Evolutionary conservation across 2,113 vertebrate species (phyloP).

Genomic region (Hiodon tergisus): DNA sequence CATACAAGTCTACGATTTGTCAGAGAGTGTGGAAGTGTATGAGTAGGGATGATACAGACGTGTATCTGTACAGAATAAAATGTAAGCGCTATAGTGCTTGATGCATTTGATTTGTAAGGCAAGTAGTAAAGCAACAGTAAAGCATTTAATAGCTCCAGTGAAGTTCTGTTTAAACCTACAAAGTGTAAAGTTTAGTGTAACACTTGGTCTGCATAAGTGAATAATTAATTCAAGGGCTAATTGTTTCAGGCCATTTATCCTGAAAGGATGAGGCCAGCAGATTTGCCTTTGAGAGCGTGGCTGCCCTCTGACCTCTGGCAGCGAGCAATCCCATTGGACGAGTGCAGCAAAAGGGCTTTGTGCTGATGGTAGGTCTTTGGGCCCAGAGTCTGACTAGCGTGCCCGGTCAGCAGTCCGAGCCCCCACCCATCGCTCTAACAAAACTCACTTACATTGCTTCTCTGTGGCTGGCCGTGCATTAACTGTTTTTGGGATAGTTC

Average conservation of each 20-base stretch:
- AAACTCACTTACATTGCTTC: too few species aligned
- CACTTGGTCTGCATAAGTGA: neutral
- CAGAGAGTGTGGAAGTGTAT: too few species aligned
- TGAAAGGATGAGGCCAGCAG: constrained; percentile 15
- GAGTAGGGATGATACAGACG: too few species aligned
- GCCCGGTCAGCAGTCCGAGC: constrained; percentile 58
- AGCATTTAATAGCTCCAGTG: too few species aligned
- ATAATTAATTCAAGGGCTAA: neutral
- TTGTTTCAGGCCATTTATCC: constrained; percentile 1
- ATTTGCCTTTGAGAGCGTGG: neutral
- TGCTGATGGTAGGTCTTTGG: constrained; percentile 68
- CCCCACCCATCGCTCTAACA: constrained; percentile 13
- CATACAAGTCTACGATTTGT: too few species aligned
- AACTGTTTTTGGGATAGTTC: too few species aligned
- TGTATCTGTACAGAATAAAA: too few species aligned
- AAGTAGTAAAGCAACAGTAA: too few species aligned
- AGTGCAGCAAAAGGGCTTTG: constrained; percentile 45
- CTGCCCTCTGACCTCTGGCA: neutral
- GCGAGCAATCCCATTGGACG: constrained; percentile 28
- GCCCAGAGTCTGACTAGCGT: constrained; percentile 45
- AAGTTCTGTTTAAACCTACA: neutral
- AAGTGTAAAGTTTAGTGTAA: neutral
- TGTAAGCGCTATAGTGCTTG: too few species aligned
- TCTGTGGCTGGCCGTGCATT: too few species aligned
- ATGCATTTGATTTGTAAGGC: too few species aligned